A percentile compares a stretch with the other conserved stretches of the same genome.
Evolutionary conservation across 1,140 invertebrate genomes (phyloP).

Genomic region (honey bee (Apis mellifera)): DNA sequence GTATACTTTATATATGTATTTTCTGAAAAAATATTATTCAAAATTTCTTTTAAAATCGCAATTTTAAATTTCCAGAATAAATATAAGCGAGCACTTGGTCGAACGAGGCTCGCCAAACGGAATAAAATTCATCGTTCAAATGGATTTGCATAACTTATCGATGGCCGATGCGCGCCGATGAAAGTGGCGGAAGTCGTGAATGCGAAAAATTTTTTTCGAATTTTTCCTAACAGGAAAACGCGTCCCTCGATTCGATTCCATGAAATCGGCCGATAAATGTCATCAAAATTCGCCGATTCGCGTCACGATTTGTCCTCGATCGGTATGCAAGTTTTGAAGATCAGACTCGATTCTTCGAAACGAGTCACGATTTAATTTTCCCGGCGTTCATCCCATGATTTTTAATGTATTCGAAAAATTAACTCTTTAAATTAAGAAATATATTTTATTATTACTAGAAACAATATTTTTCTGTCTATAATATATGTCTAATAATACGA

Average conservation of each 20-base stretch:
- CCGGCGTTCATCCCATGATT: no score
- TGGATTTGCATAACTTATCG: not conserved
- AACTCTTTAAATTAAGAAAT: no score
- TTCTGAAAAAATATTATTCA: no score
- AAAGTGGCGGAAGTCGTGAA: conserved; percentile 25
- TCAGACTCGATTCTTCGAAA: not conserved
- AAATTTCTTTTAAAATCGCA: no score
- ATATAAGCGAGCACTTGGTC: no score
- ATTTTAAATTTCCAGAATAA: no score
- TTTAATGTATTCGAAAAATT: no score
- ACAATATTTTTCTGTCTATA: no score
- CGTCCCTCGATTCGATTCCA: not conserved
- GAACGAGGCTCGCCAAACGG: not conserved
- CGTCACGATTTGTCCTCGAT: conserved; percentile 69
- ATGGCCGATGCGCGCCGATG: conserved; percentile 11
- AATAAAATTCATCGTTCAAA: not conserved
- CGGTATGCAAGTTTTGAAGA: conserved; percentile 60
- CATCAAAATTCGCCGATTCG: conserved; percentile 57
- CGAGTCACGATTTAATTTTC: not conserved
- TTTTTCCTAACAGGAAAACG: not conserved
- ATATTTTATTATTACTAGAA: no score
- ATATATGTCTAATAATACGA: no score
- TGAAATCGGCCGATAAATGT: conserved; percentile 37
- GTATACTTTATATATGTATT: no score
- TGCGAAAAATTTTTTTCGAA: not conserved